Conservation (phyloP, 2,797 vertebrate species). For the Petrocephalus sullivani region DNA sequence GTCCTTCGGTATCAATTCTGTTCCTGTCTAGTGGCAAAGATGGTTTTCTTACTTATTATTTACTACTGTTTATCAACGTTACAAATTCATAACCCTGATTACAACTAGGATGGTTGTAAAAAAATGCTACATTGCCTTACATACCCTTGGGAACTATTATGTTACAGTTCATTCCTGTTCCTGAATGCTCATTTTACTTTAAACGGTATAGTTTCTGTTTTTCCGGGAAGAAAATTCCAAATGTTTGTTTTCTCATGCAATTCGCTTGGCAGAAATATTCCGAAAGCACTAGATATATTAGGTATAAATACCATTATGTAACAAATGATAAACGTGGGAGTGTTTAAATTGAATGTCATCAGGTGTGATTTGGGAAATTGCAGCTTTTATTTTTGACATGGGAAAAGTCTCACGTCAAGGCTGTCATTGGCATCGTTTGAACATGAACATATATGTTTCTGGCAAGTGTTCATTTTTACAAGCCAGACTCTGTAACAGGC, state of each 20-base stretch:
- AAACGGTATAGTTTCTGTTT: background rate
- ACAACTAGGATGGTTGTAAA: background rate
- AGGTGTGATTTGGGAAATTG: conserved; percentile 5
- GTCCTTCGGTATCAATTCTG: background rate
- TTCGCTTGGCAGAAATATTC: background rate
- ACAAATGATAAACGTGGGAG: conserved; percentile 11
- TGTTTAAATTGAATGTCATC: conserved; percentile 8
- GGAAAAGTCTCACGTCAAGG: background rate
- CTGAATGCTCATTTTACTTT: background rate
- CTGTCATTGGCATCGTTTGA: background rate
- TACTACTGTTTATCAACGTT: background rate
- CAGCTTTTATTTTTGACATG: conserved; percentile 3
- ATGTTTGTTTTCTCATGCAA: conserved; percentile 3
- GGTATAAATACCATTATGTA: conserved; percentile 7
- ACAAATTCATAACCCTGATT: background rate
- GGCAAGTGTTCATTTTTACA: background rate
- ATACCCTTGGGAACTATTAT: background rate
- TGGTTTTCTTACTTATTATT: background rate
- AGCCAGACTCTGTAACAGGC: background rate
- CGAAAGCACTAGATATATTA: conserved; percentile 4
- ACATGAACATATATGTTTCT: background rate
- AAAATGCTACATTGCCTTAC: background rate
- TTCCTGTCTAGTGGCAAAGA: background rate
- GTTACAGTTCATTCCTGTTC: background rate
- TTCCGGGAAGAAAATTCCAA: background rate